Conservation (phyloP, 2,888 invertebrate genomes). For the Heliconius erato region DNA sequence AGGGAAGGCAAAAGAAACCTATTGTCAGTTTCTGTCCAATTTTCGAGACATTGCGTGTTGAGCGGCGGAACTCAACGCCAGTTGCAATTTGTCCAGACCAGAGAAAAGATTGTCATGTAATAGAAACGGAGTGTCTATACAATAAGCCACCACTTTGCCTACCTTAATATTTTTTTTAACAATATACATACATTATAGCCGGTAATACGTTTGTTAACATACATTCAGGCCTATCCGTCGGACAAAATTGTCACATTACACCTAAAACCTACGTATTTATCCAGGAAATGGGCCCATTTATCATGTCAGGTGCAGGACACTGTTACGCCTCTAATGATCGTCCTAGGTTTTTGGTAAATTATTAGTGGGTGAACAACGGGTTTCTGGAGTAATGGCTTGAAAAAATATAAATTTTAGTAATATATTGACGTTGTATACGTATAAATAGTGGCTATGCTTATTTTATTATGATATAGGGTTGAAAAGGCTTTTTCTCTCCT, state of each 20-base stretch:
- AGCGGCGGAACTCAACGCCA: not conserved
- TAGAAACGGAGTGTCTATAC: too few species aligned
- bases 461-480: not conserved
- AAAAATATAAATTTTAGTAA: not conserved
- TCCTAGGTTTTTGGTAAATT: constrained; percentile 18
- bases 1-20: not conserved
- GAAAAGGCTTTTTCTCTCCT: too few species aligned
- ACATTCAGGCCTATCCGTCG: not conserved
- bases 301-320: constrained; percentile 26
- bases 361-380: not conserved
- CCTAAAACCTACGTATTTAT: constrained; percentile 21
- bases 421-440: not conserved
- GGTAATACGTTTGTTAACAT: not conserved
- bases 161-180: not conserved
- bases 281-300: constrained; percentile 16
- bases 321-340: constrained; percentile 28
- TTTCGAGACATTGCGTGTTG: not conserved
- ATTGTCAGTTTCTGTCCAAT: not conserved
- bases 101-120: too few species aligned
- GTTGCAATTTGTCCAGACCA: too few species aligned
- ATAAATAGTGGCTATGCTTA: not conserved
- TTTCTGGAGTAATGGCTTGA: constrained; percentile 2
- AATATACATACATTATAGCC: not conserved
- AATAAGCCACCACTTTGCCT: too few species aligned
- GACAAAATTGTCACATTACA: constrained; percentile 24